Percentiles rank a stretch among this genome's conserved stretches.
phyloP scores from a whole-genome alignment of 2,888 invertebrate genomes.

The Hipparchia sbordonii region DNA sequence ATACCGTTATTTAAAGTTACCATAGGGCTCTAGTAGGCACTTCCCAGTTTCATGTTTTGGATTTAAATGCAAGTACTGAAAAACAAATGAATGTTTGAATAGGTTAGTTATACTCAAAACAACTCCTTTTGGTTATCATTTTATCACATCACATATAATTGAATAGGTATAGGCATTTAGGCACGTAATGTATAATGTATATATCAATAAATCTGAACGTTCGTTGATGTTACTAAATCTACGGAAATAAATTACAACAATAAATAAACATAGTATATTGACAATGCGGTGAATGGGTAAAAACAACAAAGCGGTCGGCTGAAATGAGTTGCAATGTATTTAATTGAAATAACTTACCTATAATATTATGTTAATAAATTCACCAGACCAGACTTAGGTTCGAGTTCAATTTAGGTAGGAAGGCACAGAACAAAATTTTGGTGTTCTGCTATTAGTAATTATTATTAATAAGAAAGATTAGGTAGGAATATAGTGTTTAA shows the following conservation, averaged over 20 bases:
- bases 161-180: not conserved
- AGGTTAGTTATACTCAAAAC: not conserved
- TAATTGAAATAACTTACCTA: conserved; percentile 1
- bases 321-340: conserved; percentile 61
- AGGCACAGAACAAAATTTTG: too few relatives aligned
- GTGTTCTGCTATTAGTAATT: too few relatives aligned
- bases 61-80: not conserved
- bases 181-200: not conserved
- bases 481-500: too few relatives aligned
- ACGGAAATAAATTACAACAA: conserved; percentile 12
- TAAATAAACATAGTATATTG: conserved; percentile 19
- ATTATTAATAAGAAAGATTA: too few relatives aligned
- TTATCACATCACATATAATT: not conserved
- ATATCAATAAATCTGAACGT: conserved; percentile 5
- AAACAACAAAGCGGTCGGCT: conserved; percentile 69
- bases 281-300: conserved; percentile 56
- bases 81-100: not conserved
- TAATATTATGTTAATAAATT: not conserved
- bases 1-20: too few relatives aligned
- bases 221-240: conserved; percentile 3
- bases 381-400: not conserved
- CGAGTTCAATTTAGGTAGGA: too few relatives aligned
- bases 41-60: too few relatives aligned
- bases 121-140: not conserved
- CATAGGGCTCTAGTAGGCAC: too few relatives aligned